Percentiles rank a stretch among this genome's conserved stretches.
phyloP scores from a whole-genome alignment of 1,140 invertebrate species.

The Ganaspis sp. region DNA sequence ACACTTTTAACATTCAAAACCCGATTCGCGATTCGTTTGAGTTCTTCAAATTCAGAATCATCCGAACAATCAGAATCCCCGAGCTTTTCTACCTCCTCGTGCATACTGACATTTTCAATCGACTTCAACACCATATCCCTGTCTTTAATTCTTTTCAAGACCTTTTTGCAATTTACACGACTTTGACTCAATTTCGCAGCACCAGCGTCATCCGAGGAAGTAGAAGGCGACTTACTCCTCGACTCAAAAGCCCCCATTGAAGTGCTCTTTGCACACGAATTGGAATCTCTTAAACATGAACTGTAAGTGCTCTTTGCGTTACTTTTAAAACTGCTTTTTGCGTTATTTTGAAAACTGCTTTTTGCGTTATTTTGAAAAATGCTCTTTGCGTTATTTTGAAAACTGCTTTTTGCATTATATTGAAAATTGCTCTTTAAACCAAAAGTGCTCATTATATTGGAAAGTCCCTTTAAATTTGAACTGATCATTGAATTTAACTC shows the following conservation, averaged over 20 bases:
- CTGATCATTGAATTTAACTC: neutral
- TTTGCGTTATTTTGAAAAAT: too few species aligned
- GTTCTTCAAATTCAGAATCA: slow-evolving; percentile 10
- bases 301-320: too few species aligned
- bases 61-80: neutral
- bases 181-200: neutral
- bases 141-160: neutral
- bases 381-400: too few species aligned
- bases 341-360: too few species aligned
- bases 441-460: neutral
- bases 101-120: neutral
- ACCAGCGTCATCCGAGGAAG: neutral
- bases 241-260: too few species aligned
- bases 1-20: slow-evolving; percentile 2
- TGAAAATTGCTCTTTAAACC: neutral
- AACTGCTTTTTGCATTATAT: too few species aligned
- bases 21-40: slow-evolving; percentile 11
- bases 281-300: too few species aligned
- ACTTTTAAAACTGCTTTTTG: too few species aligned
- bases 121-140: neutral
- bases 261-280: too few species aligned
- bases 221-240: neutral
- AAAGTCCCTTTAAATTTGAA: neutral
- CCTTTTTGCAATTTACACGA: neutral
- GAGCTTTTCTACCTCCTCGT: slow-evolving; percentile 16